phyloP scores from a whole-genome alignment of 2,113 vertebrate genomes.

The Rhabdomys dilectus region DNA sequence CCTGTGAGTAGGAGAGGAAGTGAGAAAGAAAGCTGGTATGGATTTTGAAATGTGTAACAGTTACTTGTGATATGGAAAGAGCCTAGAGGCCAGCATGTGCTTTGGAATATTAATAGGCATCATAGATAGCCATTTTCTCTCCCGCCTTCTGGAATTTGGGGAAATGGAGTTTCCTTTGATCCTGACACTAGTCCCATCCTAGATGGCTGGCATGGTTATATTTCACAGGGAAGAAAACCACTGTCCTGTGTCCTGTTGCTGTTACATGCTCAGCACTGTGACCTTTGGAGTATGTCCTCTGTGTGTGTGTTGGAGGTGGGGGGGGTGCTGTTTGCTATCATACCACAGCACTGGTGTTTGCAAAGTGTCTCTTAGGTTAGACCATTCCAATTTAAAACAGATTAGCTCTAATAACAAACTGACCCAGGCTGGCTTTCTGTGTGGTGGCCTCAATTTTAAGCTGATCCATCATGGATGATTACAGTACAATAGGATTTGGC shows the following conservation, averaged over 20 bases:
- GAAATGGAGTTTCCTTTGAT: neutral
- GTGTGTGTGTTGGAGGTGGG: neutral
- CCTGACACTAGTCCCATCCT: neutral
- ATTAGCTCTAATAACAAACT: constrained; percentile 3
- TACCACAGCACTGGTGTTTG: neutral
- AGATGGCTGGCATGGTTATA: neutral
- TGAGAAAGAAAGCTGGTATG: neutral
- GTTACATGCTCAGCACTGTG: neutral
- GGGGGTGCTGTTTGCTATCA: neutral
- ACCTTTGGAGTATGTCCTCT: neutral
- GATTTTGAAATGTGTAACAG: neutral
- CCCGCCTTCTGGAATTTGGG: neutral
- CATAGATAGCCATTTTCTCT: neutral
- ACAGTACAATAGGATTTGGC: neutral
- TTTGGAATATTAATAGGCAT: too few relatives aligned
- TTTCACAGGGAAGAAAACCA: neutral
- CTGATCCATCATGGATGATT: constrained; percentile 54
- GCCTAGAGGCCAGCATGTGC: neutral
- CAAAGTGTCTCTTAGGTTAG: constrained; percentile 31
- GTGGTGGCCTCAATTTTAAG: constrained; percentile 52
- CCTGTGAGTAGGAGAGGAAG: neutral
- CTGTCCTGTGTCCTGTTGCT: neutral
- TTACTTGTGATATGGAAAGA: neutral
- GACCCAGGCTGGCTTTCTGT: constrained; percentile 49
- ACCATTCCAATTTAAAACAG: constrained; percentile 46